Evolutionary conservation across 2,113 vertebrate genomes (phyloP), one percentile per base, ranked within the genome.

Genomic region (Conger conger): DNA sequence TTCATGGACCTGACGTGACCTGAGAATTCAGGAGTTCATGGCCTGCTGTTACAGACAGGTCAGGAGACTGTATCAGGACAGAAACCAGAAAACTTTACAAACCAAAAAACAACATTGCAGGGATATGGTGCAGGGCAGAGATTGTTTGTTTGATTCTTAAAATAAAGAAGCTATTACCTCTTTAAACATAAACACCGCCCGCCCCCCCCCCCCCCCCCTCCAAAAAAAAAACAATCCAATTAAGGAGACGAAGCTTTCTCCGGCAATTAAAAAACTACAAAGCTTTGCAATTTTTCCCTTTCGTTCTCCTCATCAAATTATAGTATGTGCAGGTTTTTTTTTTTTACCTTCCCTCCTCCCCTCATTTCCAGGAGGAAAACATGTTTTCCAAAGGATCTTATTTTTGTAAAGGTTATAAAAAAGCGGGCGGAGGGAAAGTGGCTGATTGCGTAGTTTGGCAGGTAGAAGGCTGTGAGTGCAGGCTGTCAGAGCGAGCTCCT

Each of bases 401-500:
- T 84, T 87, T 84, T 76, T 82, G 80, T 87, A 89, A 90, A 90
- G 85, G 87, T 91, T 89, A 89, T 87, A 85, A 86, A 38, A 60
- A 88, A 86, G 76, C 42, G 79, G 53, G 76, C 20, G 53, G 87
- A 73, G 79, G 78, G 85, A 86, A 79, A 86, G 82, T 77, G 84
- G 83, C 73, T 95, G 95, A 95, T 95, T 95, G 93, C 92, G 95
- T 94, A 94, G 95, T 96, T 96, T 96, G 95, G 94, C 96, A 95
- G 86, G 97, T 97, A 96, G 96, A 96, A 97, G 97, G 95, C 96
- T 97, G 97, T 96, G 96, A 95, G 96, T 95, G 96, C 97, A 97
- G 94, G 85, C 97, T 98, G 97, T 99, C 94, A 95, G 95, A 94
- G 93, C 96, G 96, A 92, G 95, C 94, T 96, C 96, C 97, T 95